Evolutionary conservation across 2,888 invertebrate genomes (phyloP), one percentile per base, ranked within the genome.

Genomic region (Pecten maximus): DNA sequence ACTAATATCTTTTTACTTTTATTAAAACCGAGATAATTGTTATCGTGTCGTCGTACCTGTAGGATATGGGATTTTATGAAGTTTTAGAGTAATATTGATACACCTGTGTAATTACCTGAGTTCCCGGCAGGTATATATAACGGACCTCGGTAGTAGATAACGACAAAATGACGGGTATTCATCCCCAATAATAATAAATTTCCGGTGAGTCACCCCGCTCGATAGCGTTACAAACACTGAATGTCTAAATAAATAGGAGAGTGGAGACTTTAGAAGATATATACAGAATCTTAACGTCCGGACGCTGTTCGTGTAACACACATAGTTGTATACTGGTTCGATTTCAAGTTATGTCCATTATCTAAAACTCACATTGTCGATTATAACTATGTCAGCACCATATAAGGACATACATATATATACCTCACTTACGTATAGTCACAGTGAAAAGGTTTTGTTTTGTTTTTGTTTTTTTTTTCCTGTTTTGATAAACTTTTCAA

Each of bases 171-270:
- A 74, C 74, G 74, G 74, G 74, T 74, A 74, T 54, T 54, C 54
- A 54, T 74, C 74, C 74, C 10, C 74, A 28, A 74, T 74, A 35
- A 74, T 74, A 28, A 74, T 35, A 74, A 35, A 74, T 74, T 74
- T 74, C 74, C 74, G 74, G 74, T 74, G 74, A 74, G 4, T 74
- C 74, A 74, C 74, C 74, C 28, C 74, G 74, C 74, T 74, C 28
- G 74, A 10, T 74, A 28, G 74, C 28, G 12, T 74, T 35, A 12
- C 74, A 74, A 74, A 74, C 35, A 74, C 74, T 19, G 35, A 35
- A 74, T 28, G 74, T 35, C n/a, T 74, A 74, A 28, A 74, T 74
- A 74, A 74, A 74, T 74, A 74, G 74, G 35, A 74, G 28, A 35
- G 35, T 74, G 35, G 28, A 35, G 35, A 2, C 4, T 35, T 12